phyloP scores from a whole-genome alignment of 1,140 invertebrate genomes.

The Cydia fagiglandana region DNA sequence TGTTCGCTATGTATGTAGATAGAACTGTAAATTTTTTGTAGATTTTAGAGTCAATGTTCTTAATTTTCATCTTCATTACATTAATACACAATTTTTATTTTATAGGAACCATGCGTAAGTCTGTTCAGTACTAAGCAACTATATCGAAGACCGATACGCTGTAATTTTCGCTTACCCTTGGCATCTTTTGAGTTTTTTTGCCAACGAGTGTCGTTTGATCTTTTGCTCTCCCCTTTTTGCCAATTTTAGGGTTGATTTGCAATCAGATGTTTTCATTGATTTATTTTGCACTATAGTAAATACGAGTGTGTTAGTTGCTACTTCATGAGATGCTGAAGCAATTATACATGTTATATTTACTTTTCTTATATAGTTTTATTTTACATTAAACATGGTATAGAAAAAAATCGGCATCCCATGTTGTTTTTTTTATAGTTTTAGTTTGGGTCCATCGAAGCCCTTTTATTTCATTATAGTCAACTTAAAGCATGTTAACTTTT shows the following conservation, averaged over 20 bases:
- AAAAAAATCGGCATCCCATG: background rate
- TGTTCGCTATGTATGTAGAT: background rate
- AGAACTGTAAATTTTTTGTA: background rate
- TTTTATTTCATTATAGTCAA: constrained; percentile 29
- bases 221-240: background rate
- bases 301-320: background rate
- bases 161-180: constrained; percentile 66
- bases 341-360: background rate
- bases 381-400: too few species aligned
- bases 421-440: background rate
- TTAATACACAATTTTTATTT: constrained; percentile 66
- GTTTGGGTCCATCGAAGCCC: constrained; percentile 33
- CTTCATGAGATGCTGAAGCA: constrained; percentile 4
- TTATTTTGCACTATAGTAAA: background rate
- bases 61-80: constrained; percentile 41
- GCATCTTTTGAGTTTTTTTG: constrained; percentile 45
- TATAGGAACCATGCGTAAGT: constrained; percentile 79
- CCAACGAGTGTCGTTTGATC: constrained; percentile 57
- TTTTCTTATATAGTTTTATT: background rate
- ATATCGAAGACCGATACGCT: constrained; percentile 53
- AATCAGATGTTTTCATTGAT: background rate
- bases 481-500: constrained; percentile 49
- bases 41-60: constrained; percentile 34
- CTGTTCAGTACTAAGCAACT: constrained; percentile 65
- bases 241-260: background rate